These are phyloP conservation scores for Hydropotes inermis DNA, from an alignment of 2,113 vertebrate species.

Conservation along the genomic window DNA sequence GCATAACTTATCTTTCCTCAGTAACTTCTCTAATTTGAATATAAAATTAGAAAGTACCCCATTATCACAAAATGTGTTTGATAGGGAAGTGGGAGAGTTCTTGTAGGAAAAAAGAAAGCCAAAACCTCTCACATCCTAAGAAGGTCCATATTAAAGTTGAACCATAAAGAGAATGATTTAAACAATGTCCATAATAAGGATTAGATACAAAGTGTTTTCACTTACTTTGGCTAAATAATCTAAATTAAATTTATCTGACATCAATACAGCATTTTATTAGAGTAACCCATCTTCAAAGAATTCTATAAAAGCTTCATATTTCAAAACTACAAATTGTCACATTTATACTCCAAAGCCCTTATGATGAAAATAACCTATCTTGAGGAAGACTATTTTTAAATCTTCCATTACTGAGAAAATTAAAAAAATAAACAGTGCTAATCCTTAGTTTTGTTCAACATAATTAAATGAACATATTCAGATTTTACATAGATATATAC, in stretches of 20 bases:
- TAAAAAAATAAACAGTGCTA: background rate
- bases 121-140: conserved; percentile 1
- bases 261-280: background rate
- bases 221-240: background rate
- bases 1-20: background rate
- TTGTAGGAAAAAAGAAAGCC: background rate
- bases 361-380: conserved; percentile 12
- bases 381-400: background rate
- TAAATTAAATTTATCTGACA: background rate
- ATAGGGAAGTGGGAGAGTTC: background rate
- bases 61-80: background rate
- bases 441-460: background rate
- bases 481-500: background rate
- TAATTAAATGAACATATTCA: background rate
- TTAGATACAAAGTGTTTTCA: background rate
- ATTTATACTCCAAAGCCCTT: background rate
- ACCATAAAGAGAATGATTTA: conserved; percentile 14
- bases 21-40: conserved; percentile 33
- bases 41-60: background rate
- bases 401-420: background rate
- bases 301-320: background rate
- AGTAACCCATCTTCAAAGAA: background rate
- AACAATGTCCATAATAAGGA: background rate
- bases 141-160: background rate
- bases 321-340: conserved; percentile 10